Percentiles rank a stretch among this genome's conserved stretches.
Conservation (phyloP, 2,797 vertebrate species). For the Peromyscus nudipes region DNA sequence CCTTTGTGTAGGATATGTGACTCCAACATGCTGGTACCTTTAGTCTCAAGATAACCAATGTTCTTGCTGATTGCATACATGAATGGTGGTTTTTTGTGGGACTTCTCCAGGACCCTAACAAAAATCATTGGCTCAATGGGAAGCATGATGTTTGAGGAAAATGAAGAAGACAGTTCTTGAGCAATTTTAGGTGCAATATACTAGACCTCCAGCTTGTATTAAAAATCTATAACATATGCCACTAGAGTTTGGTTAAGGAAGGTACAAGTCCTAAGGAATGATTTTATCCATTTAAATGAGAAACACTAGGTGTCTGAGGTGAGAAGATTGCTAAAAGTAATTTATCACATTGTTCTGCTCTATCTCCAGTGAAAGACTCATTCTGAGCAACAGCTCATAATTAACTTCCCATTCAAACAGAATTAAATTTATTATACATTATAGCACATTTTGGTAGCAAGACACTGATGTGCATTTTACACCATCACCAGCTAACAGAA, state of each 20-base stretch:
- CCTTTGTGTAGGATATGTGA: no score
- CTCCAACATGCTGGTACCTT: no score
- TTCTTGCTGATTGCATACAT: no score
- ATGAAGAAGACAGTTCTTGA: neutral
- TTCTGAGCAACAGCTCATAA: slow-evolving; percentile 75
- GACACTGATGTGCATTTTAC: slow-evolving; percentile 70
- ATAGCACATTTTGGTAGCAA: slow-evolving; percentile 68
- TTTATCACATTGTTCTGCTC: slow-evolving; percentile 72
- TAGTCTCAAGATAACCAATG: no score
- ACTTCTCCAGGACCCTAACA: neutral
- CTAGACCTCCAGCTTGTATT: slow-evolving; percentile 28
- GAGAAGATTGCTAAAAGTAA: slow-evolving; percentile 78
- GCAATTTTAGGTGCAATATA: slow-evolving; percentile 34
- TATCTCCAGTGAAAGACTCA: slow-evolving; percentile 75
- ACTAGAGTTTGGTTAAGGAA: slow-evolving; percentile 20
- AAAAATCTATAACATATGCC: slow-evolving; percentile 31
- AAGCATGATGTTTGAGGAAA: slow-evolving; percentile 40
- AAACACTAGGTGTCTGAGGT: slow-evolving; percentile 56
- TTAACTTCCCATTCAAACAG: slow-evolving; percentile 74
- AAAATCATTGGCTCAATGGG: neutral
- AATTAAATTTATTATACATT: slow-evolving; percentile 78
- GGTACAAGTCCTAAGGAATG: slow-evolving; percentile 23
- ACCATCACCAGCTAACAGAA: slow-evolving; percentile 78
- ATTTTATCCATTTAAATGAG: slow-evolving; percentile 70
- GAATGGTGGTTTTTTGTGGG: no score